A percentile compares a stretch with the other conserved stretches of the same genome.
Conservation (phyloP, 2,888 invertebrate genomes). For the Pelosia muscerda region DNA sequence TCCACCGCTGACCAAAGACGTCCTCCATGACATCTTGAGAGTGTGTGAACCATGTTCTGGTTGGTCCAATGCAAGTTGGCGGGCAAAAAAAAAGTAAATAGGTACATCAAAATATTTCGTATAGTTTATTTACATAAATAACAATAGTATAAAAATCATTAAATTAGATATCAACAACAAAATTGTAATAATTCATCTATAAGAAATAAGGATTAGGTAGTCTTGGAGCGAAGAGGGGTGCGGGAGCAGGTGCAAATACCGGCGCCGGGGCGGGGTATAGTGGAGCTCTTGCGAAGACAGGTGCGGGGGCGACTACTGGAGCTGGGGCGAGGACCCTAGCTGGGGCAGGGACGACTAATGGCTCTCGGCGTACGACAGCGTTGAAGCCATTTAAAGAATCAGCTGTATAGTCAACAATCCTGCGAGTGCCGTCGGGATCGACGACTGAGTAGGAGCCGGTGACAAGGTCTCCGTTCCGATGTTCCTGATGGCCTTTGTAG, state of each 20-base stretch:
- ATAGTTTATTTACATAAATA: constrained; percentile 78
- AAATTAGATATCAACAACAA: constrained; percentile 74
- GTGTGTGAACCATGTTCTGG: too few relatives aligned
- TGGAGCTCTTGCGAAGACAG: constrained; percentile 52
- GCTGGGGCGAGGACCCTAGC: constrained; percentile 66
- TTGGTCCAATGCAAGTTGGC: too few relatives aligned
- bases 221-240: constrained; percentile 67
- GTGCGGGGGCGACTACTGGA: constrained; percentile 61
- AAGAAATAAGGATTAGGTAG: constrained; percentile 74
- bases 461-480: constrained; percentile 86
- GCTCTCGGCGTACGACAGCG: constrained; percentile 86
- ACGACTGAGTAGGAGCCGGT: constrained; percentile 86
- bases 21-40: too few relatives aligned
- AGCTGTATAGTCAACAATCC: constrained; percentile 86
- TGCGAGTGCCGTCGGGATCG: constrained; percentile 86
- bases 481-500: constrained; percentile 86
- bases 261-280: constrained; percentile 52
- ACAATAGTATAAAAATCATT: constrained; percentile 73
- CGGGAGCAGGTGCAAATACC: constrained; percentile 48
- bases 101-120: constrained; percentile 42
- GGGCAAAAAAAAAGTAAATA: neutral
- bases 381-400: constrained; percentile 87
- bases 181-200: constrained; percentile 83
- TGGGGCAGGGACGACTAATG: constrained; percentile 66
- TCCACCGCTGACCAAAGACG: too few relatives aligned